Evolutionary conservation across 2,888 invertebrate species (phyloP), one percentile per base, ranked within the genome.

Genomic region (Imbricaverruca yamaguchii): DNA sequence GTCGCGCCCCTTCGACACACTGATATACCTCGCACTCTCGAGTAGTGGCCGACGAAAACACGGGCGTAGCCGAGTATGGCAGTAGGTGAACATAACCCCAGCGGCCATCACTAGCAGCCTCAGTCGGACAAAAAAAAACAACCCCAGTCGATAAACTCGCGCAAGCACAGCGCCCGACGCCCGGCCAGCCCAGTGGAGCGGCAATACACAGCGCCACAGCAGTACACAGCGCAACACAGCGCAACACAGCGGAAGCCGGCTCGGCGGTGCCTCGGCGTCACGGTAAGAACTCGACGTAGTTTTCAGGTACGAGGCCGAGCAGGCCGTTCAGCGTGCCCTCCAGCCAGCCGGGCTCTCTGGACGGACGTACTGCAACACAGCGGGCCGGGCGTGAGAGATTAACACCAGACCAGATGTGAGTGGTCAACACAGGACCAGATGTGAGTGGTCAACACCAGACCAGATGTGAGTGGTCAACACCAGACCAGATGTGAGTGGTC

Each of bases 321-420:
- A 93, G 93, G 83, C 97, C 97, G 88, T 95, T 93, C 85, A 98
- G 90, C 81, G 94, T 93, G 84, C 98, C 98, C 88, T 97, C 96
- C 86, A 98, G 90, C 98, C 98, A 98, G 85, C 98, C 98, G 39
- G 97, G 97, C 89, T 98, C 98, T 86, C 94, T 92, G 56, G 97
- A 97, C 84, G 92, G 91, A 86, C 93, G 92, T 83, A 96, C 96
- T 96, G 88, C 15, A 65, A 69, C 6, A 63, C 63, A 63, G n/a
- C 21, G 63, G n/a, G 21, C 9, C 21, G 63, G 63, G 7, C n/a
- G 6, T 59, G 11, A 15, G 59, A 15, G 2, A 4, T 4, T 4
- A 3, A 4, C 39, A 39, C 39, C 1, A 39, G 39, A 3, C 39
- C 39, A 39, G 39, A 4, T 39, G 39, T 39, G 39, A 39, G 4